Evolutionary conservation across 2,797 vertebrate species (phyloP).

Genomic region (Eulemur rubriventer): DNA sequence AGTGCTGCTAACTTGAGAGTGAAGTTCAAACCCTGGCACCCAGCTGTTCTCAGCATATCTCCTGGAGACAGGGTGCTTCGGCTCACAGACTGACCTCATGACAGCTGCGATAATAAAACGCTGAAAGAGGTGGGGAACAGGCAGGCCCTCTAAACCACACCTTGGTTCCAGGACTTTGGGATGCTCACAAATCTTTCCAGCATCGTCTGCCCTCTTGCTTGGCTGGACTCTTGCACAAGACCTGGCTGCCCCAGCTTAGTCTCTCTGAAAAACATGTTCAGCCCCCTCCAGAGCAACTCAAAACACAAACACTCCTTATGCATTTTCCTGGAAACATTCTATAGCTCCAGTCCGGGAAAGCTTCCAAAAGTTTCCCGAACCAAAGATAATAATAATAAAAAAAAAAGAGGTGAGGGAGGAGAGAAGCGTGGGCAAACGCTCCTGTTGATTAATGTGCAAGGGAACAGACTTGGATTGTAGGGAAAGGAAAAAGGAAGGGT

Average conservation of each 20-base stretch:
- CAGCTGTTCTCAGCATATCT: constrained; percentile 80
- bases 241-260: constrained; percentile 72
- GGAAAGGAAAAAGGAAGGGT: constrained; percentile 61
- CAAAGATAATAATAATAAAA: constrained; percentile 81
- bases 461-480: constrained; percentile 48
- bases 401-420: constrained; percentile 7
- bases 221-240: constrained; percentile 74
- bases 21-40: constrained; percentile 76
- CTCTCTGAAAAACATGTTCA: constrained; percentile 72
- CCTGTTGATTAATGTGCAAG: constrained; percentile 67
- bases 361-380: constrained; percentile 82
- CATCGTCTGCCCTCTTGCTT: constrained; percentile 33
- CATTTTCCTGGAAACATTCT: constrained; percentile 84
- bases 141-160: constrained; percentile 75
- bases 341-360: constrained; percentile 84
- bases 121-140: constrained; percentile 71
- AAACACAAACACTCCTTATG: constrained; percentile 83
- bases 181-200: constrained; percentile 72
- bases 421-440: constrained; percentile 71
- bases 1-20: constrained; percentile 77
- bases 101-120: constrained; percentile 77
- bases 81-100: constrained; percentile 74
- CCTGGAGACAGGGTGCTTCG: constrained; percentile 67
- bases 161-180: constrained; percentile 77
- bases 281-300: constrained; percentile 67